Percentiles rank a stretch among this genome's conserved stretches.
Conservation (phyloP, 1,140 invertebrate species). For the Zaprionus camerounensis region DNA sequence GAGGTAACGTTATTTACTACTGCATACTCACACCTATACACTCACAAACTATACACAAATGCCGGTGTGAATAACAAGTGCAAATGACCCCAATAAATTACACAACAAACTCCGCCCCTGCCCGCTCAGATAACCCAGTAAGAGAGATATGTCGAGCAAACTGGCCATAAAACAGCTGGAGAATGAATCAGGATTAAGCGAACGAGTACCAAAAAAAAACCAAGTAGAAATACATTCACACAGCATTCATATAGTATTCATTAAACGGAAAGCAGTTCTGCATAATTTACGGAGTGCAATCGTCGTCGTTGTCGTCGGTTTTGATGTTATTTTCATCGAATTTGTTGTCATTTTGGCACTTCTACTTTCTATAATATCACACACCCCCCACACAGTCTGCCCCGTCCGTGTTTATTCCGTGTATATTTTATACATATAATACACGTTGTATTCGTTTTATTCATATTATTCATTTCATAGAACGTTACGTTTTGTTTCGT, state of each 20-base stretch:
- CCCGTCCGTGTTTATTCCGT: conserved; percentile 14
- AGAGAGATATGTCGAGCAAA: not conserved
- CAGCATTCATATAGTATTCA: not conserved
- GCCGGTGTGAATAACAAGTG: conserved; percentile 41
- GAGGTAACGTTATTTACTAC: conserved; percentile 63
- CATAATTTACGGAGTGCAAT: conserved; percentile 44
- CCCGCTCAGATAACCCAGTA: not conserved
- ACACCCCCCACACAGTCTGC: conserved; percentile 23
- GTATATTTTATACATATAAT: too few relatives aligned
- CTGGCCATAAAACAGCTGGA: conserved; percentile 16
- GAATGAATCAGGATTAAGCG: conserved; percentile 31
- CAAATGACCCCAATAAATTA: conserved; percentile 74
- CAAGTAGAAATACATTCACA: not conserved
- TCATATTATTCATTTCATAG: conserved; percentile 28
- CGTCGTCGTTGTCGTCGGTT: conserved; percentile 9
- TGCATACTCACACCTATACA: not conserved
- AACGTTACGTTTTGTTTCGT: conserved; percentile 50
- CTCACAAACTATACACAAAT: conserved; percentile 5
- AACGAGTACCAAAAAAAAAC: not conserved
- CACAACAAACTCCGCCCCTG: conserved; percentile 38
- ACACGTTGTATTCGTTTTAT: conserved; percentile 19
- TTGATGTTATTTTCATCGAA: conserved; percentile 42
- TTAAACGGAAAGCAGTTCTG: not conserved
- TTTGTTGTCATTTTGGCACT: conserved; percentile 51
- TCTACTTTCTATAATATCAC: conserved; percentile 50